Conservation (phyloP, 2,113 vertebrate species). For the Tyto alba region DNA sequence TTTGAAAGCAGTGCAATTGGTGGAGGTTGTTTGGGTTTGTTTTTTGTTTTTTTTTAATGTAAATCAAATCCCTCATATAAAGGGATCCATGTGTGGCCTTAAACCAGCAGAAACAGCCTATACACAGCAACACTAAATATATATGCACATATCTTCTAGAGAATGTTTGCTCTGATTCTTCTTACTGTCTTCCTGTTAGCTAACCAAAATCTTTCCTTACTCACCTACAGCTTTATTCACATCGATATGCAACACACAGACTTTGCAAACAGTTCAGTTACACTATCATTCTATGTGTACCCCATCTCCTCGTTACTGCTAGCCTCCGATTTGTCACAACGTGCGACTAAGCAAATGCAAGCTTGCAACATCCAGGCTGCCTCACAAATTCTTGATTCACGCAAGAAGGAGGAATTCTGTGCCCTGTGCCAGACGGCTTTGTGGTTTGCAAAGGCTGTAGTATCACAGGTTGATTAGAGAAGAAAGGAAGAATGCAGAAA, state of each 20-base stretch:
- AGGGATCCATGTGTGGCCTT: background rate
- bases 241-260: background rate
- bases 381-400: background rate
- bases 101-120: background rate
- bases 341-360: background rate
- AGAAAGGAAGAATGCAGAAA: background rate
- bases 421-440: background rate
- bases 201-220: background rate
- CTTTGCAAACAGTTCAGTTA: background rate
- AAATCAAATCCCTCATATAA: background rate
- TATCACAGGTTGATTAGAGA: background rate
- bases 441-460: background rate
- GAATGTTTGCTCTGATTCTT: background rate
- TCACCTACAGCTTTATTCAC: background rate
- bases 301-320: background rate
- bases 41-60: background rate
- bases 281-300: background rate
- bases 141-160: background rate
- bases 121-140: background rate
- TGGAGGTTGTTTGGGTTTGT: background rate
- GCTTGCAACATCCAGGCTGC: background rate
- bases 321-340: background rate
- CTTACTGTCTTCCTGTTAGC: background rate
- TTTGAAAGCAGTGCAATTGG: background rate
- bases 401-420: background rate